Conservation (phyloP, 2,113 vertebrate genomes). For the Cairina moschata region DNA sequence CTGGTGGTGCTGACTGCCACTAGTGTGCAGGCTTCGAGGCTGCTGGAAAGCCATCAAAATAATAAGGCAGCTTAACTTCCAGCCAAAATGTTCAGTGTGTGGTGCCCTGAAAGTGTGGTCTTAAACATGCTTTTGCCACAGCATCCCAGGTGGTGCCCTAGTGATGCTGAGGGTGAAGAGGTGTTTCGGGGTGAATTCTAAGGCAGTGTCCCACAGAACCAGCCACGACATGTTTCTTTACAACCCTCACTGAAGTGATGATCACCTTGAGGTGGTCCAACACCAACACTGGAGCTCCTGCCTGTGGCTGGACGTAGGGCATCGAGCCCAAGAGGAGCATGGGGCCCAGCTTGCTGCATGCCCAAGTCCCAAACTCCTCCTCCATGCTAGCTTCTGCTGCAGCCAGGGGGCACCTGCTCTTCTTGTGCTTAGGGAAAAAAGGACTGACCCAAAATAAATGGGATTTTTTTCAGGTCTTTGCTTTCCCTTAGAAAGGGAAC, state of each 20-base stretch:
- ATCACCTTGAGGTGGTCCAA: not conserved
- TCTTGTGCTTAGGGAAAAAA: not conserved
- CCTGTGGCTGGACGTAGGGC: no score
- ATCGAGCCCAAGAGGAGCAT: no score
- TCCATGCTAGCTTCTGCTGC: not conserved
- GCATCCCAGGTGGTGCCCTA: no score
- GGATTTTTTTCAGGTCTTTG: not conserved
- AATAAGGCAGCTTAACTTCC: not conserved
- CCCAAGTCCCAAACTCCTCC: accelerated
- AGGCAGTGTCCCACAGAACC: not conserved
- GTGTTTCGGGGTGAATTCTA: not conserved
- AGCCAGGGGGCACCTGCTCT: not conserved
- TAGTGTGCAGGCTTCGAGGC: not conserved
- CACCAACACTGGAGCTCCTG: not conserved
- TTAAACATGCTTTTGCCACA: not conserved
- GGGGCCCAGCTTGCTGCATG: not conserved
- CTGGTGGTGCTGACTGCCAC: not conserved
- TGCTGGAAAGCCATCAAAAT: not conserved
- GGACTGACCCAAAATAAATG: not conserved
- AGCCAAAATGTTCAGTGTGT: not conserved
- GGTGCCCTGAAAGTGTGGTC: not conserved
- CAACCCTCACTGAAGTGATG: not conserved
- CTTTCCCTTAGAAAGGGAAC: not conserved
- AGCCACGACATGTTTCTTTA: not conserved
- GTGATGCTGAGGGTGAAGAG: not conserved